phyloP scores from a whole-genome alignment of 2,113 vertebrate genomes.

The Esox niger region DNA sequence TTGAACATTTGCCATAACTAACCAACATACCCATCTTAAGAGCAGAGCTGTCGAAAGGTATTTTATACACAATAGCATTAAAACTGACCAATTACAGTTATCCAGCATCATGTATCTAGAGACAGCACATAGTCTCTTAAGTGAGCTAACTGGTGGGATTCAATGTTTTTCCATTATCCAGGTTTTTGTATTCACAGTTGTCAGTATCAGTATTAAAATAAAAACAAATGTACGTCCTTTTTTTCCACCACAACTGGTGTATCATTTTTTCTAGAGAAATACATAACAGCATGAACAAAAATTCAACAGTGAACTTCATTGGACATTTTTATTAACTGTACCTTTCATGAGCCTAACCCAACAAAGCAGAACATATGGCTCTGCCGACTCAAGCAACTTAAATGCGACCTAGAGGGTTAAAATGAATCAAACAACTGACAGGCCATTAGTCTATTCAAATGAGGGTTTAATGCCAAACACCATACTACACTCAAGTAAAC shows the following conservation, averaged over 20 bases:
- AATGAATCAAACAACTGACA: not conserved
- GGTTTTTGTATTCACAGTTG: conserved; percentile 21
- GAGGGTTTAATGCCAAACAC: conserved; percentile 80
- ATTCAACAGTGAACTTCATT: not conserved
- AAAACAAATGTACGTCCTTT: not conserved
- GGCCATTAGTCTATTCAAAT: conserved; percentile 53
- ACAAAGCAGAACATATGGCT: not conserved
- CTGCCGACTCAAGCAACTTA: not conserved
- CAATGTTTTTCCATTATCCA: not conserved
- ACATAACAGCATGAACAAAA: not conserved
- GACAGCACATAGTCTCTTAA: conserved; percentile 9
- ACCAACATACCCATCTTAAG: not conserved
- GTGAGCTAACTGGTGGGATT: not conserved
- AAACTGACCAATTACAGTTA: not conserved
- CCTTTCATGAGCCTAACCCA: not conserved
- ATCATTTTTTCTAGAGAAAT: too few species aligned
- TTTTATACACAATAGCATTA: not conserved
- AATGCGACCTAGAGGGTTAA: not conserved
- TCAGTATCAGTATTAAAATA: conserved; percentile 14
- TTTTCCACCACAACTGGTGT: not conserved
- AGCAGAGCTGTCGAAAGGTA: not conserved
- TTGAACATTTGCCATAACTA: not conserved
- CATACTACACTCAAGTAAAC: conserved; percentile 76
- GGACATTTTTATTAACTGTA: not conserved
- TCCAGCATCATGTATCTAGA: not conserved